phyloP scores from a whole-genome alignment of 2,797 vertebrate genomes.

The Crocodylus rhombifer region DNA sequence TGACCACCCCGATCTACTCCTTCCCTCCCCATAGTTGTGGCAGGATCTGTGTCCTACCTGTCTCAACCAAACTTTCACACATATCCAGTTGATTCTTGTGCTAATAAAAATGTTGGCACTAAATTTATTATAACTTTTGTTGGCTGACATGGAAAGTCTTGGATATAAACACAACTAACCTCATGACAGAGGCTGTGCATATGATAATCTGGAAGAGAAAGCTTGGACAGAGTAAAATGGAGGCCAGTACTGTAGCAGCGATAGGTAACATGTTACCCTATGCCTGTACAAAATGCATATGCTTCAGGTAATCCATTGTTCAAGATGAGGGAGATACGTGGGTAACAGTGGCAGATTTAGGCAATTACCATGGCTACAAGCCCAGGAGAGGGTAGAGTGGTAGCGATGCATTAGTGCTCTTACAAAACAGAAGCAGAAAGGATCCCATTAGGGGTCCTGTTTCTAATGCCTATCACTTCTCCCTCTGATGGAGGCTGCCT shows the following conservation, averaged over 20 bases:
- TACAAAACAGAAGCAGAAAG: background rate
- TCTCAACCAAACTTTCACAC: background rate
- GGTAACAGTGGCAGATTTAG: background rate
- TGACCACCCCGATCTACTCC: too few relatives aligned
- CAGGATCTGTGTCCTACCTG: background rate
- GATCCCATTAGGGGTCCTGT: background rate
- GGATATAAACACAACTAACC: background rate
- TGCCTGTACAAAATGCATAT: rapidly evolving
- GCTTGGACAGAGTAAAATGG: background rate
- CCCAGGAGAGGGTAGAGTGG: background rate
- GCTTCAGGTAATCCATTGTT: background rate
- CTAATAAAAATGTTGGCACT: background rate
- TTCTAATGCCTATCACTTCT: background rate
- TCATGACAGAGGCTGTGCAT: background rate
- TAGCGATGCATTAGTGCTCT: background rate
- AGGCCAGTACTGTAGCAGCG: background rate
- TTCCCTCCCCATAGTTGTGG: too few relatives aligned
- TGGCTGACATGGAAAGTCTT: background rate
- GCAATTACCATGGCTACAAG: background rate
- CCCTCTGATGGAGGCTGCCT: background rate
- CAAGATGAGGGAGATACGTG: background rate
- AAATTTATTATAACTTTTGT: background rate
- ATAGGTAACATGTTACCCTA: background rate
- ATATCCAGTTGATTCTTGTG: background rate
- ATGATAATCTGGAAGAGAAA: background rate